Conservation (phyloP, 2,888 invertebrate species). For the Ochropleura plecta region DNA sequence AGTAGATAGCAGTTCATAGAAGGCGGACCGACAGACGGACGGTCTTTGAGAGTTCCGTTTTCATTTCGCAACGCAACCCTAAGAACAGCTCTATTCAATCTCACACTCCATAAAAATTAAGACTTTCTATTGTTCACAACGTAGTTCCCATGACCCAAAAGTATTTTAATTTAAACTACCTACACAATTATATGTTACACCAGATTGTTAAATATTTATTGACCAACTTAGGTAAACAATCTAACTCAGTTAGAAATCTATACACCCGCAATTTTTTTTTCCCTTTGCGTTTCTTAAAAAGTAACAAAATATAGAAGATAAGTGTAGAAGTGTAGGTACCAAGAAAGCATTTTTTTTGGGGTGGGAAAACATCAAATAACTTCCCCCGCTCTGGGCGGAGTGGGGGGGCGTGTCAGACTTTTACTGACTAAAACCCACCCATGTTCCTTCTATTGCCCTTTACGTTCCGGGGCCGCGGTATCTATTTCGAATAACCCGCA, state of each 20-base stretch:
- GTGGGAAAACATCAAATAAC: too few species aligned
- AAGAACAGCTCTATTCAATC: not conserved
- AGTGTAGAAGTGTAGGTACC: not conserved
- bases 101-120: slow-evolving; percentile 15
- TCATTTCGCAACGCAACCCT: too few species aligned
- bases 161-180: slow-evolving; percentile 27
- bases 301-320: not conserved
- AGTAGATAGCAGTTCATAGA: too few species aligned
- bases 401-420: too few species aligned
- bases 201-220: slow-evolving; percentile 1
- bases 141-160: slow-evolving; percentile 27
- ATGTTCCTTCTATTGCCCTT: too few species aligned
- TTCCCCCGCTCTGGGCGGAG: too few species aligned
- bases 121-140: slow-evolving; percentile 19
- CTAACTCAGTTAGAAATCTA: slow-evolving; percentile 6
- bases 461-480: too few species aligned
- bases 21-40: too few species aligned
- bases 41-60: too few species aligned
- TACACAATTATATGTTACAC: slow-evolving; percentile 18
- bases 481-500: too few species aligned
- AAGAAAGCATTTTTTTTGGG: too few species aligned
- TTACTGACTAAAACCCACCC: too few species aligned
- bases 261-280: not conserved
- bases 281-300: not conserved
- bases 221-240: not conserved